These are phyloP conservation scores for Acheta domesticus DNA, from an alignment of 2,888 invertebrate species.

Conservation along the genomic window DNA sequence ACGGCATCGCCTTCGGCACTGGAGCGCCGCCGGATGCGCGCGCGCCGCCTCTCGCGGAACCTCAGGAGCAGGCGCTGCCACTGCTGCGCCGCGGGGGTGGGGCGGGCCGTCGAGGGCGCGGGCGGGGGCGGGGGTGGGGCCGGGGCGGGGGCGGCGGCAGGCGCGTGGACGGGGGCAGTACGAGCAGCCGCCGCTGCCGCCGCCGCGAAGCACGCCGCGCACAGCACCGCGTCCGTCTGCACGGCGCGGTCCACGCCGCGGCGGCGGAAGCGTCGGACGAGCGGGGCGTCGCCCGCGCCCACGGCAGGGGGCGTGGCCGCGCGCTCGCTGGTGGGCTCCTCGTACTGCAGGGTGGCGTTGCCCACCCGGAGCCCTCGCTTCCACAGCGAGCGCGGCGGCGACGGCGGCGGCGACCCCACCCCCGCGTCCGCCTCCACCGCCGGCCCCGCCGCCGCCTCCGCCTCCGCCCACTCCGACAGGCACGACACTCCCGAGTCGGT, in stretches of 20 bases:
- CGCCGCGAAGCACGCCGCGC: conserved; percentile 51
- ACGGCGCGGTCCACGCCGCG: conserved; percentile 52
- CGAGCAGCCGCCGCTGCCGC: conserved; percentile 46
- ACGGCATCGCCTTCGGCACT: neutral
- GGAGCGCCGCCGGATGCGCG: neutral
- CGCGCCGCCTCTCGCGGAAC: neutral
- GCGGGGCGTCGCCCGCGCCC: conserved; percentile 30
- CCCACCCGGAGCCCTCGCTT: neutral
- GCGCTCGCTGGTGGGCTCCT: neutral
- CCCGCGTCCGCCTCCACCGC: too few relatives aligned
- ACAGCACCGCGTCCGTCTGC: conserved; percentile 47
- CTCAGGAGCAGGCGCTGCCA: neutral
- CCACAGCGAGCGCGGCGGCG: too few relatives aligned
- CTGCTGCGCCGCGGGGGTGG: neutral
- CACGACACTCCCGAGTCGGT: neutral
- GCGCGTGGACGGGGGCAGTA: conserved; percentile 45
- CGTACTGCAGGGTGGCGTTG: neutral
- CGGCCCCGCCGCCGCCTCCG: too few relatives aligned
- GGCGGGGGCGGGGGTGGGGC: conserved; percentile 48
- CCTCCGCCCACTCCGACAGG: too few relatives aligned
- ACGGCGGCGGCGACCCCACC: neutral
- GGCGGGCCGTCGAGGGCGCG: conserved; percentile 45
- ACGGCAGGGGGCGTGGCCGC: neutral
- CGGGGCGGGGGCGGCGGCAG: conserved; percentile 51
- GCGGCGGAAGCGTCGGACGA: conserved; percentile 37